phyloP scores from a whole-genome alignment of 2,888 invertebrate species.

The Hypomecis punctinalis region DNA sequence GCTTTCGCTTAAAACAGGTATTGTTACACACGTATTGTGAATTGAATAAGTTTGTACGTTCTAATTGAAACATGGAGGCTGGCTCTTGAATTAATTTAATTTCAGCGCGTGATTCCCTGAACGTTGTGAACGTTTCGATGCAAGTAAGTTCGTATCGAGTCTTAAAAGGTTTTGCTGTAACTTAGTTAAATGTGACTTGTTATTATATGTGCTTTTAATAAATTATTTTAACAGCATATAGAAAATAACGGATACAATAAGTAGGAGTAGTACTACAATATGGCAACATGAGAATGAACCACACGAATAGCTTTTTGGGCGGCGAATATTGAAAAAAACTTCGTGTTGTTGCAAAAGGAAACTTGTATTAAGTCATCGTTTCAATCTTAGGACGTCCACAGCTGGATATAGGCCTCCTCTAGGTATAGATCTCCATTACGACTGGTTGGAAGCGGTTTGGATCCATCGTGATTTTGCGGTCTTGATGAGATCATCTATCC shows the following conservation, averaged over 20 bases:
- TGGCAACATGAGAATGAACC: no score
- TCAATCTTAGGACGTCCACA: background rate
- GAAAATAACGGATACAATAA: no score
- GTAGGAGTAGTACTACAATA: no score
- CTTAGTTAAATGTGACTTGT: constrained; percentile 1
- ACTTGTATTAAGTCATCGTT: no score
- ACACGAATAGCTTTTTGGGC: background rate
- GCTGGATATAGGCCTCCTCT: no score
- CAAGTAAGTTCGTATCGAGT: background rate
- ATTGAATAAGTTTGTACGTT: constrained; percentile 44
- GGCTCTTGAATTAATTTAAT: constrained; percentile 25
- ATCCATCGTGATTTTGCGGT: no score
- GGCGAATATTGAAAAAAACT: background rate
- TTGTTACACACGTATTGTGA: constrained; percentile 42
- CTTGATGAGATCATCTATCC: no score
- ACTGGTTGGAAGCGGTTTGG: no score
- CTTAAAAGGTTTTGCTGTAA: constrained; percentile 6
- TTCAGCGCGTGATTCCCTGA: constrained; percentile 20
- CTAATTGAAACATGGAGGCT: constrained; percentile 38
- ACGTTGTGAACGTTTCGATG: constrained; percentile 20
- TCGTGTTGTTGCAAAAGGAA: no score
- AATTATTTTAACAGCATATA: background rate
- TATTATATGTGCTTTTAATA: background rate
- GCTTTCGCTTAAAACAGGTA: constrained; percentile 44
- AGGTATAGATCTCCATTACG: no score